Percentiles rank a stretch among this genome's conserved stretches.
Evolutionary conservation across 2,888 invertebrate species (phyloP).

Genomic region (Synanthedon vespiformis): DNA sequence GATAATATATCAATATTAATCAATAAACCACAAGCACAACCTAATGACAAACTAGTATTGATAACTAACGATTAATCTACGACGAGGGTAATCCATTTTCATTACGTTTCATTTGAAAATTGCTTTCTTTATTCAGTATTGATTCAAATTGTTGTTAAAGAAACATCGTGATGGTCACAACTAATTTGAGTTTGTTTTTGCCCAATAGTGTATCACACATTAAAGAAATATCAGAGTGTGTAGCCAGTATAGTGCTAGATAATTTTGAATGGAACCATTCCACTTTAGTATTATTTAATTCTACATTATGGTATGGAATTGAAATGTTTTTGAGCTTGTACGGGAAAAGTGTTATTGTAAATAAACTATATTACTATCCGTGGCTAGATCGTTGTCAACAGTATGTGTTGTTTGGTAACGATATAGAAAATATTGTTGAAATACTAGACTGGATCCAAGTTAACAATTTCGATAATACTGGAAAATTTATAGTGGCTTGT

Average conservation of each 20-base stretch:
- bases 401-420: slow-evolving; percentile 33
- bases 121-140: no score
- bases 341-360: slow-evolving; percentile 27
- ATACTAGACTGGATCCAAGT: slow-evolving; percentile 26
- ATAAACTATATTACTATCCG: slow-evolving; percentile 20
- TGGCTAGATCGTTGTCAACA: slow-evolving; percentile 14
- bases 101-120: no score
- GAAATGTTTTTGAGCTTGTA: slow-evolving; percentile 32
- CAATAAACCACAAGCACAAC: no score
- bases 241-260: slow-evolving; percentile 33
- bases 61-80: background rate
- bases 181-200: slow-evolving; percentile 7
- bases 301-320: slow-evolving; percentile 24
- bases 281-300: slow-evolving; percentile 40
- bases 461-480: slow-evolving; percentile 36
- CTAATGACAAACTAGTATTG: no score
- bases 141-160: no score
- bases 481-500: slow-evolving; percentile 42
- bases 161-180: background rate
- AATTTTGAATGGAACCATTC: slow-evolving; percentile 41
- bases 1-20: no score
- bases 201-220: slow-evolving; percentile 5
- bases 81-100: background rate
- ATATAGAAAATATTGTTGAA: slow-evolving; percentile 19
- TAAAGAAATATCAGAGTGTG: slow-evolving; percentile 26